These are phyloP conservation scores for Loriculus beryllinus DNA, from an alignment of 2,797 vertebrate genomes.

Conservation along the genomic window DNA sequence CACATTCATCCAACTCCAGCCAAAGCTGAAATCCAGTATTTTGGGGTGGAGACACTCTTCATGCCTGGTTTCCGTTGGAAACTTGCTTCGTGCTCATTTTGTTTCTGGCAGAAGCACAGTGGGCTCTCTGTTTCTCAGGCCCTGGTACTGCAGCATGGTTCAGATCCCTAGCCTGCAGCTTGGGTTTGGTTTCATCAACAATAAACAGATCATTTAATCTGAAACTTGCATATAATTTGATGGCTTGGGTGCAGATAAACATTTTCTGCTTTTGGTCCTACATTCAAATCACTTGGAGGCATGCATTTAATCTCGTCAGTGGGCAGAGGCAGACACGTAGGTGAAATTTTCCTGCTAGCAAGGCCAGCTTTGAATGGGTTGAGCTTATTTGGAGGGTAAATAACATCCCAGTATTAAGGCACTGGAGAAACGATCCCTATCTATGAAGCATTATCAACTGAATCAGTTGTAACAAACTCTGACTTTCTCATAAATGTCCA, in stretches of 20 bases:
- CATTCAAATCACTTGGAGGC: background rate
- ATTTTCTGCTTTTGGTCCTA: background rate
- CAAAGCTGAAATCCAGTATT: background rate
- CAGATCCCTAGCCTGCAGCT: background rate
- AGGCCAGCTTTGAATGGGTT: background rate
- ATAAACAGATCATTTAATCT: background rate
- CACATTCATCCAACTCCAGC: fast-evolving
- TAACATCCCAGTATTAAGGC: background rate
- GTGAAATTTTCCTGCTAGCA: background rate
- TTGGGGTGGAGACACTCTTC: background rate
- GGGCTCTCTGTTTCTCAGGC: background rate
- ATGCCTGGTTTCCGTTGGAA: background rate
- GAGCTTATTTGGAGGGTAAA: background rate
- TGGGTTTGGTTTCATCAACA: background rate
- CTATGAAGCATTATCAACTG: background rate
- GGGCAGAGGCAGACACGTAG: background rate
- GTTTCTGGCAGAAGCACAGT: background rate
- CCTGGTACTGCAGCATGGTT: fast-evolving
- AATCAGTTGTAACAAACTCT: background rate
- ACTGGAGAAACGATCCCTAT: background rate
- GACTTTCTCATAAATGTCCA: background rate
- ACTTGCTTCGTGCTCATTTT: background rate
- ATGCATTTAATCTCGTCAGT: fast-evolving
- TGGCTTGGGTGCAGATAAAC: background rate
- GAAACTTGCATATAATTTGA: background rate